Base-by-base conservation (phyloP, 30 jellyfish, hydroid and myxozoan genomes). In the Cassiopea xamachana region DNA sequence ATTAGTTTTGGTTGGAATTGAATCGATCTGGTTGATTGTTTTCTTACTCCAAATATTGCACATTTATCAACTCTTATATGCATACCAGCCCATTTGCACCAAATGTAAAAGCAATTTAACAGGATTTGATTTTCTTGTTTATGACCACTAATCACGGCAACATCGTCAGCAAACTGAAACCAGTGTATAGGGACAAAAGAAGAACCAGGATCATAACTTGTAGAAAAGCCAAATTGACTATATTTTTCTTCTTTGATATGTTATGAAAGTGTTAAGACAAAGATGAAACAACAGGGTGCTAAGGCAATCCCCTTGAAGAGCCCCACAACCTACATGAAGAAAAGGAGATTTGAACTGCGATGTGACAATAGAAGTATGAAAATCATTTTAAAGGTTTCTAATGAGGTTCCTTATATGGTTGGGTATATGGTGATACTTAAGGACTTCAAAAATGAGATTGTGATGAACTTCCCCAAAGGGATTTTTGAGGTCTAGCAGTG, bases 121-220 rank as follows among this genome's bases (percentile, higher is more conserved):
- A 18, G 45, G 45, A 14, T 67, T 13, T 67, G 46, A 67, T 2
- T 67, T 67, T 67, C 76, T 67, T 67, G 76, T 51, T 51, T 9
- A 4, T 51, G 64, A 27, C 76, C 76, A 14, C 76, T 67, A 18
- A 67, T 14, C 6, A 67, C 76, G 15, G 76, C 76, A 67, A 27
- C 76, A 67, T 67, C 76, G 15, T 67, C 76, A 18, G 76, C 76
- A 67, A 67, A 67, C 76, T 67, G 76, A 27, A 67, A 67, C 76
- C 76, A 67, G 45, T 67, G 76, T 4, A 13, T 6, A 13, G 76
- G 76, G 76, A 14, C 76, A 67, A 67, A 18, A 18, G 46, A 13
- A 18, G 39, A 15, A 14, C 64, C 8, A 2, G 64, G 64, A 51
- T 2, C 64, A 4, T 51, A 51, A 51, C 64, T 51, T 51, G 64